Evolutionary conservation across 2,113 vertebrate species (phyloP).

Genomic region (Callopanchax toddi): DNA sequence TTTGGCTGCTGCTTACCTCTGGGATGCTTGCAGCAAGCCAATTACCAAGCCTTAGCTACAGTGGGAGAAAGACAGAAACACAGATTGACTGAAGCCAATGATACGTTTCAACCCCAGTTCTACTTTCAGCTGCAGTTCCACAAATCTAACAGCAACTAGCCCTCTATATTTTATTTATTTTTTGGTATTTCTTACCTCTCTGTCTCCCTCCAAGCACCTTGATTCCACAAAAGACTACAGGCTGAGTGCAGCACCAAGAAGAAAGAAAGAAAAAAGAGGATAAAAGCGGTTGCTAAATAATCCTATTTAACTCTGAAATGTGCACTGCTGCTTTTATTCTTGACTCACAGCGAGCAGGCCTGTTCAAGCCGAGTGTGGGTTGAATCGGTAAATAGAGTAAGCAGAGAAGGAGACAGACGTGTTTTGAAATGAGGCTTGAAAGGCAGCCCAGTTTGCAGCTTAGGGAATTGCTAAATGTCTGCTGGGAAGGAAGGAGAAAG

Average conservation of each 20-base stretch:
- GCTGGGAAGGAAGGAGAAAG: constrained; percentile 44
- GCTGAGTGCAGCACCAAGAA: constrained; percentile 41
- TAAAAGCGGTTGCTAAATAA: constrained; percentile 67
- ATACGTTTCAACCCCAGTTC: constrained; percentile 39
- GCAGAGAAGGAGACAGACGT: constrained; percentile 53
- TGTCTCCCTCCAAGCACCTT: constrained; percentile 29
- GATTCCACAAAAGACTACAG: constrained; percentile 58
- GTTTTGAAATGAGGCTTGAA: constrained; percentile 74
- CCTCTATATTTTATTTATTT: constrained; percentile 6
- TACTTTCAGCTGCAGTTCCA: constrained; percentile 45
- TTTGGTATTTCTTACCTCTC: constrained; percentile 46
- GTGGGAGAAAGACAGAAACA: constrained; percentile 49
- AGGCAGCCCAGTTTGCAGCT: constrained; percentile 67
- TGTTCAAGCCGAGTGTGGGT: constrained; percentile 56
- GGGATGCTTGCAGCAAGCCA: constrained; percentile 72
- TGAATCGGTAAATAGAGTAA: constrained; percentile 64
- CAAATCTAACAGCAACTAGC: constrained; percentile 42
- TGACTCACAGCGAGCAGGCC: constrained; percentile 52
- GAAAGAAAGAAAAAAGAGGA: constrained; percentile 39
- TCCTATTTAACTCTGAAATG: constrained; percentile 71
- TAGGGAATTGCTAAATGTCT: constrained; percentile 67
- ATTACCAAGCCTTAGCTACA: constrained; percentile 70
- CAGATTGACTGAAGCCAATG: constrained; percentile 60
- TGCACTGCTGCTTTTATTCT: constrained; percentile 66
- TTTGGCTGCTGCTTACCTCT: constrained; percentile 67